Evolutionary conservation across 2,888 invertebrate species (phyloP).

Genomic region (Limenitis camilla): DNA sequence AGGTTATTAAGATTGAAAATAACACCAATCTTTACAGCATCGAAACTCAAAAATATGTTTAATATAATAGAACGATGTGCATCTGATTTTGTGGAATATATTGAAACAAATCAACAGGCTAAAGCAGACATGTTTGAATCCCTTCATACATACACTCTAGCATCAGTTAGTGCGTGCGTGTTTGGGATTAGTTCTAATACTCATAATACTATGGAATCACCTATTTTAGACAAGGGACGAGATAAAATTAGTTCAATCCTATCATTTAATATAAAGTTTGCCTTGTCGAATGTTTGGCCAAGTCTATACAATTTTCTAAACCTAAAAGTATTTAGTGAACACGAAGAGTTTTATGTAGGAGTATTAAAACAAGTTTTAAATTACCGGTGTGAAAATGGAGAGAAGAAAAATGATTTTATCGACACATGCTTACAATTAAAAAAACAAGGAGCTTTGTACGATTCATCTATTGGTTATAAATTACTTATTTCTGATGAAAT

Average conservation of each 20-base stretch:
- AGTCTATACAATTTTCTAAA: constrained; percentile 34
- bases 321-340: constrained; percentile 41
- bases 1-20: constrained; percentile 52
- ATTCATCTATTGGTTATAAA: constrained; percentile 38
- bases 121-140: constrained; percentile 37
- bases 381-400: constrained; percentile 30
- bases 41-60: constrained; percentile 56
- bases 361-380: constrained; percentile 44
- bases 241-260: constrained; percentile 33
- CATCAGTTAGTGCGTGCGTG: constrained; percentile 50
- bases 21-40: constrained; percentile 50
- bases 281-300: constrained; percentile 33
- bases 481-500: constrained; percentile 45
- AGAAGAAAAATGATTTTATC: constrained; percentile 44
- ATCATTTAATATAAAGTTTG: constrained; percentile 28
- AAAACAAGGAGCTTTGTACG: constrained; percentile 40
- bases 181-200: constrained; percentile 56
- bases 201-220: constrained; percentile 48
- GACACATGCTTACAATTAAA: constrained; percentile 49
- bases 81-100: constrained; percentile 39
- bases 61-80: constrained; percentile 46
- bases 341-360: constrained; percentile 46
- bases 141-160: constrained; percentile 45
- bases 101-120: constrained; percentile 30
- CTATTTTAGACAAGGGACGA: constrained; percentile 45